Base-by-base conservation (phyloP, 2,113 vertebrate species). In the Tringa solitaria region DNA sequence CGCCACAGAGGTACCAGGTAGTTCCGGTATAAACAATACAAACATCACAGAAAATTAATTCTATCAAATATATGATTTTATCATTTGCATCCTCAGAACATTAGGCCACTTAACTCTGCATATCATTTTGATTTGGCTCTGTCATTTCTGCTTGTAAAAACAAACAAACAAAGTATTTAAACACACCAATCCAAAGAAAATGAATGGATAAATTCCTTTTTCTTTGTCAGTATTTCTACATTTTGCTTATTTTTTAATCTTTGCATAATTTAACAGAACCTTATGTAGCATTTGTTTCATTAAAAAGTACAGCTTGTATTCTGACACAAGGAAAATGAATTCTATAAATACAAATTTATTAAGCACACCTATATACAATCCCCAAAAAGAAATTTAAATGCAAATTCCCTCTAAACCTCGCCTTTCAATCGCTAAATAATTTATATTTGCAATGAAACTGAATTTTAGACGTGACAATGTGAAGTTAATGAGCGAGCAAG, bases 381-480 rank as follows among this genome's bases (percentile, higher is more conserved):
- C 9, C 9, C 0, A 75, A 74, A 86, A 43, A 65, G 32, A 50
- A 77, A 35, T 22, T 43, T 22, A 48, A 74, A 92, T 56, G 85
- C 33, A 84, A 89, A 90, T 88, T 68, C 72, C 33, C 37, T 59
- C 37, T 33, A 12, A 78, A 48, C 1, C 24, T 43, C 64, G 32
- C 75, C 37, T 69, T 59, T 41, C 68, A 12, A 35, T 37, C 10
- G 59, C 20, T 12, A 22, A 88, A 45, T 43, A 21, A 70, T 77
- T 83, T 5, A 20, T 22, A 6, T 59, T 33, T 39, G 54, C 50
- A 43, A 26, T 11, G 21, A 43, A 45, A 32, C 50, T 21, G 54
- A 37, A 0, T 3, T 37, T 56, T 11, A 37, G 82, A 50, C 2
- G 9, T 0, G 17, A 53, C 32, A 35, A 72, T 5, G 35, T 9